Base-by-base conservation (phyloP, 2,888 invertebrate species). In the Erannis defoliaria region DNA sequence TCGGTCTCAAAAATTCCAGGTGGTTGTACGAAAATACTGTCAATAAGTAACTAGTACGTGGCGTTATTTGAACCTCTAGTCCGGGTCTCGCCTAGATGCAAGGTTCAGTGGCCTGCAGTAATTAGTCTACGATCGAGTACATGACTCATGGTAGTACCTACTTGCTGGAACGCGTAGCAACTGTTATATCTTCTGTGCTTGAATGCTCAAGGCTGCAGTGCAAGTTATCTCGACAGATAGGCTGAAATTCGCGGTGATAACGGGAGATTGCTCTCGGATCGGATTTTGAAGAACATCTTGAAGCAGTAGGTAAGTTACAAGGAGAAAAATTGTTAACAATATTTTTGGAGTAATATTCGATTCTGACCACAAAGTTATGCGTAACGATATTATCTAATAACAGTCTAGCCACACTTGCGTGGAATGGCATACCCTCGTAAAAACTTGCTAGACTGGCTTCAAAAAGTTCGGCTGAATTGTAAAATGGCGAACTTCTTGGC, bases 61-160 rank as follows among this genome's bases (percentile, higher is more conserved):
- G 23, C 40, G 26, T 23, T 42, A 21, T 18, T 31, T 23, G n/a
- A 55, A 23, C 16, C 37, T 46, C 19, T 14, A 19, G 35, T 37
- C 49, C 49, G 45, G 46, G 35, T 43, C 54, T 54, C 50, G 51
- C 14, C 40, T 42, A 48, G 59, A 18, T 3, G 16, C 18, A 16
- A 49, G 50, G 62, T 62, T 56, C 62, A 62, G 40, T 56, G 62
- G 55, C 62, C 62, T 42, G 53, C 8, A 35, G 23, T 62, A 62
- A 62, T 62, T 62, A 62, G 53, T 53, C 51, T 26, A 33, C 45
- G 51, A 51, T 55, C 53, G 40, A 29, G 9, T 38, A 31, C 21
- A 18, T 60, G 60, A 55, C 10, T 55, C 55, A 60, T 2, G 10
- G 35, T 21, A 35, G 5, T 26, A 23, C n/a, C 37, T 10, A 21